Evolutionary conservation across 1,140 invertebrate genomes (phyloP), one percentile per base, ranked within the genome.

Genomic region (Wiebesia pumilae): DNA sequence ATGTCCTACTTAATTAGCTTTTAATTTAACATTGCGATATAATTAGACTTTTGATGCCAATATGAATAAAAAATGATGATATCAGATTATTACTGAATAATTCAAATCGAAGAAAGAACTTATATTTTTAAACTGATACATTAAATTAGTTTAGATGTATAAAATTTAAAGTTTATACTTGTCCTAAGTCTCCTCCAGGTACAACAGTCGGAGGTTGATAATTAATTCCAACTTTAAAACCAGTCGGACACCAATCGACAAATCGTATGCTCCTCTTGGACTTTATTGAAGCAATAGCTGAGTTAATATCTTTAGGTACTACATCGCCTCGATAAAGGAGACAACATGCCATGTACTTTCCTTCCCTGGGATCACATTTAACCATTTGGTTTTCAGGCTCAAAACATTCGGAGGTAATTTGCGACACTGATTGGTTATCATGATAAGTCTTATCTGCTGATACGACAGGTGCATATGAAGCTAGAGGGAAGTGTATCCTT

Each of bases 281-380:
- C 43, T 90, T 90, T 19, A 90, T 87, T 2, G 71, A n/a, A 12
- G 87, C 87, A n/a, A 90, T 90, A 0, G 89, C 88, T 0, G 81
- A 83, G 35, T 90, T 90, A 24, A 90, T 87, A 65, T 90, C 89
- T 75, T 90, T 90, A 0, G 89, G 89, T 0, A 89, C 88, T 0
- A 96, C 95, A 90, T 96, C 95, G 21, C 95, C 95, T 83, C 95
- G 93, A 92, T 96, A 96, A 87, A 96, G 94, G 88, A 96, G 92
- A 92, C 96, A 95, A 93, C 96, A 96, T 83, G 96, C 96, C 96
- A 97, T 97, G 92, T 96, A 96, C 90, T 96, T 96, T 79, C 96
- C 95, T 81, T 95, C 92, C 47, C 95, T 93, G 24, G 95, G 95
- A 90, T 96, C 95, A 88, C 96, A 96, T 92, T 96, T 96, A 65